phyloP scores from a whole-genome alignment of 2,113 vertebrate species.

The Ammodytes marinus region DNA sequence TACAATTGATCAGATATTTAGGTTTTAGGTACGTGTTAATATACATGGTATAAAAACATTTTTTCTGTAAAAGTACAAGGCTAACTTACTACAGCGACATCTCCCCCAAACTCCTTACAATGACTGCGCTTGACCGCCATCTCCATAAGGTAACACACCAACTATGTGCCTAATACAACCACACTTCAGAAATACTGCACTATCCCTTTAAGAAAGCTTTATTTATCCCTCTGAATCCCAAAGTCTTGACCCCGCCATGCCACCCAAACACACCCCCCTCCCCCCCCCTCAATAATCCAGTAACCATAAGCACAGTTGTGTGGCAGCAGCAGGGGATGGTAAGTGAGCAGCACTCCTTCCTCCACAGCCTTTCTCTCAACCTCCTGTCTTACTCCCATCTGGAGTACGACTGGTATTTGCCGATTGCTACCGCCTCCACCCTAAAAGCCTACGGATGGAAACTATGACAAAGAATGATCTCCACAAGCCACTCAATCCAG shows the following conservation, averaged over 20 bases:
- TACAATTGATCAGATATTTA: too few species aligned
- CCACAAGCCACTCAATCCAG: conserved; percentile 1
- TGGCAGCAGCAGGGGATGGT: conserved; percentile 16
- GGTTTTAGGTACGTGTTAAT: too few species aligned
- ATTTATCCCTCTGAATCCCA: conserved; percentile 39
- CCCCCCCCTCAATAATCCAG: conserved; percentile 16
- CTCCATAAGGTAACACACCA: too few species aligned
- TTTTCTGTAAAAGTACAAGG: too few species aligned
- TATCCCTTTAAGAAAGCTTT: conserved; percentile 35
- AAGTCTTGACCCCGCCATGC: conserved; percentile 32
- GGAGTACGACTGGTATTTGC: not conserved
- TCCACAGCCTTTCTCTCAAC: not conserved
- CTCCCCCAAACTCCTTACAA: too few species aligned
- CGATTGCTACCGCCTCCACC: not conserved
- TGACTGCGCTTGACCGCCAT: too few species aligned
- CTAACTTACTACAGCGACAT: too few species aligned
- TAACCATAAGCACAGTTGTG: conserved; percentile 9
- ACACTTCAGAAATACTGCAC: conserved; percentile 17
- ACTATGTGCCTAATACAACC: too few species aligned
- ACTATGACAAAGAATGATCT: not conserved
- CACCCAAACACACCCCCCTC: not conserved
- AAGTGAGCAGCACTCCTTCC: conserved; percentile 3
- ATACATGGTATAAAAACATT: too few species aligned
- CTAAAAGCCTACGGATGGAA: not conserved
- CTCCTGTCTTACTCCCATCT: not conserved